These are phyloP conservation scores for Litoditis marina DNA, from an alignment of 2,888 invertebrate genomes.

Conservation along the genomic window DNA sequence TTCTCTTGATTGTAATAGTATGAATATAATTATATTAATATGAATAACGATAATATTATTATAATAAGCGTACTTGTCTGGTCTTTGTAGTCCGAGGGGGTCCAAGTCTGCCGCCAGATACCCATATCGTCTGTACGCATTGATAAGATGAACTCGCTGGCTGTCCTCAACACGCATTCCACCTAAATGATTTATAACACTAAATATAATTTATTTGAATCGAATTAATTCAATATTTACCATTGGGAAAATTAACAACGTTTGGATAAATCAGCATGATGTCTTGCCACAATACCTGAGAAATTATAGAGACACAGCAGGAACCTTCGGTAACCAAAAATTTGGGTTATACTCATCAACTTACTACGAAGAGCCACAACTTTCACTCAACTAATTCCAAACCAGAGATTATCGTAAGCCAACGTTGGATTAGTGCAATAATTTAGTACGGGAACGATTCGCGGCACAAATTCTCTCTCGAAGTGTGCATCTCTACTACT, in stretches of 20 bases:
- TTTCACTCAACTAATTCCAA: too few relatives aligned
- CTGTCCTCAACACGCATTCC: conserved; percentile 36
- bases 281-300: background rate
- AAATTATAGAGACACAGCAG: too few relatives aligned
- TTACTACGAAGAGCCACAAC: too few relatives aligned
- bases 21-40: background rate
- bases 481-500: too few relatives aligned
- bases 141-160: conserved; percentile 52
- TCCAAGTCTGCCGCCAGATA: conserved; percentile 56
- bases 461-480: too few relatives aligned
- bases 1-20: too few relatives aligned
- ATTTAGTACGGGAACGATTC: background rate
- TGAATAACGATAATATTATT: background rate
- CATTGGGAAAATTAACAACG: too few relatives aligned
- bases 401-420: too few relatives aligned
- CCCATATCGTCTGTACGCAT: conserved; percentile 58
- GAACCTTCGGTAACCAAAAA: too few relatives aligned
- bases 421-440: background rate
- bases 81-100: conserved; percentile 47
- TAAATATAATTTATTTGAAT: background rate
- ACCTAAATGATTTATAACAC: conserved; percentile 15
- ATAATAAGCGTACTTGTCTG: conserved; percentile 38
- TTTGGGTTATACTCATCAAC: too few relatives aligned
- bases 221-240: background rate
- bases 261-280: too few relatives aligned